Percentiles rank a stretch among this genome's conserved stretches.
These are phyloP conservation scores for Metacarcinus magister DNA, from an alignment of 2,888 invertebrate genomes.

Conservation along the genomic window DNA sequence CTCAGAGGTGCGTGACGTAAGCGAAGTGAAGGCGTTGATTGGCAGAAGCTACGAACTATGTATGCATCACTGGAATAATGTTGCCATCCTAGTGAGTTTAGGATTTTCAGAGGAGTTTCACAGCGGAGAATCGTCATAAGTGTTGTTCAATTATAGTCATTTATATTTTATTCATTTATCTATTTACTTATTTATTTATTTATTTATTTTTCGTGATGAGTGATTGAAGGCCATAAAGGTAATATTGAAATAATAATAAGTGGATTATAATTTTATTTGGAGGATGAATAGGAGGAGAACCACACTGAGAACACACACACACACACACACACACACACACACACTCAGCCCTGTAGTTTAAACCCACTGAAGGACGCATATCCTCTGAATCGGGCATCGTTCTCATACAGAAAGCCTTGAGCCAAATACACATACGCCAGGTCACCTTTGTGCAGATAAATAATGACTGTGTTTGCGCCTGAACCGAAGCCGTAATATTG, in stretches of 20 bases:
- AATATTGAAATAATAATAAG: too few species aligned
- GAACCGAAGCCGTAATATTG: constrained; percentile 77
- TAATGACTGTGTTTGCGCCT: constrained; percentile 70
- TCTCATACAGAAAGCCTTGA: constrained; percentile 76
- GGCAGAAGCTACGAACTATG: background rate
- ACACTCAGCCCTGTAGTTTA: constrained; percentile 55
- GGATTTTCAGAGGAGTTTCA: background rate
- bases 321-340: background rate
- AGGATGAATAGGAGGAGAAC: background rate
- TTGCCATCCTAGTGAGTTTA: background rate
- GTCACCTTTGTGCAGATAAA: constrained; percentile 68
- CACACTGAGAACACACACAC: background rate
- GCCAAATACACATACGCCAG: constrained; percentile 75
- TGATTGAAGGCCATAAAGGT: too few species aligned
- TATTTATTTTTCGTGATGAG: too few species aligned
- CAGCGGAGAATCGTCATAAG: background rate
- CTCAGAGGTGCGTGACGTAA: constrained; percentile 34
- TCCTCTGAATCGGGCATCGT: constrained; percentile 76
- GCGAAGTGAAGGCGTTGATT: constrained; percentile 26
- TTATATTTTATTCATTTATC: background rate
- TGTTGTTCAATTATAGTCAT: background rate
- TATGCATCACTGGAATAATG: background rate
- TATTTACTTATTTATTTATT: too few species aligned
- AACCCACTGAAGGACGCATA: constrained; percentile 77
- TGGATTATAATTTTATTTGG: too few species aligned